phyloP scores from a whole-genome alignment of 2,888 invertebrate genomes.

The Mimachlamys varia region DNA sequence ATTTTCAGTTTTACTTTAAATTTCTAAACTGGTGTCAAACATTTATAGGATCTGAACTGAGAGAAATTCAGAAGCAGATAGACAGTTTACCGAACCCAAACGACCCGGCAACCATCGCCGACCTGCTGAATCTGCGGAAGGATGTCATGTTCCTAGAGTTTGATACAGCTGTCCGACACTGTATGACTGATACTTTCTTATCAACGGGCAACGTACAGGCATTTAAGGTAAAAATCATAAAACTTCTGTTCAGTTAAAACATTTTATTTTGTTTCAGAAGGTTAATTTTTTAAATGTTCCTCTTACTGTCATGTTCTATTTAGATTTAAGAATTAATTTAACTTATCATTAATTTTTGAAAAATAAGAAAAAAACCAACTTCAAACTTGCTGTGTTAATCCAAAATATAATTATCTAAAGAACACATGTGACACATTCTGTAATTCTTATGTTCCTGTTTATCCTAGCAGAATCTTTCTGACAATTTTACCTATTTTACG shows the following conservation, averaged over 20 bases:
- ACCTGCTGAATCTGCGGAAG: conserved; percentile 75
- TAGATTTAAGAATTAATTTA: not conserved
- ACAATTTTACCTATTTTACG: no score
- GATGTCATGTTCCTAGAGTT: conserved; percentile 81
- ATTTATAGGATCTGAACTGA: conserved; percentile 77
- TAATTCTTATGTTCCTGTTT: no score
- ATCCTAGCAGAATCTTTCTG: no score
- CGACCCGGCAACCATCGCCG: conserved; percentile 72
- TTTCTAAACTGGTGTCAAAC: not conserved
- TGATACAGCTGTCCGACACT: conserved; percentile 78
- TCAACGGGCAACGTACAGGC: conserved; percentile 78
- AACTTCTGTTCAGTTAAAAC: not conserved
- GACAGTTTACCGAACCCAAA: conserved; percentile 72
- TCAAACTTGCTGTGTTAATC: no score
- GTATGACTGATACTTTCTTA: conserved; percentile 79
- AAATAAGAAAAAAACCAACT: no score
- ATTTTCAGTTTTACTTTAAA: not conserved
- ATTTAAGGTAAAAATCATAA: conserved; percentile 68
- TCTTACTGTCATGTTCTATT: not conserved
- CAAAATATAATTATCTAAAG: no score
- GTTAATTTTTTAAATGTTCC: not conserved
- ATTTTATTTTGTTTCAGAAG: no score
- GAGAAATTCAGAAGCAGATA: conserved; percentile 80
- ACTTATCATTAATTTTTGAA: no score
- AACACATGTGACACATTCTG: no score